Evolutionary conservation across 2,797 vertebrate genomes (phyloP).

Genomic region (Melanotaenia parkinsoni): DNA sequence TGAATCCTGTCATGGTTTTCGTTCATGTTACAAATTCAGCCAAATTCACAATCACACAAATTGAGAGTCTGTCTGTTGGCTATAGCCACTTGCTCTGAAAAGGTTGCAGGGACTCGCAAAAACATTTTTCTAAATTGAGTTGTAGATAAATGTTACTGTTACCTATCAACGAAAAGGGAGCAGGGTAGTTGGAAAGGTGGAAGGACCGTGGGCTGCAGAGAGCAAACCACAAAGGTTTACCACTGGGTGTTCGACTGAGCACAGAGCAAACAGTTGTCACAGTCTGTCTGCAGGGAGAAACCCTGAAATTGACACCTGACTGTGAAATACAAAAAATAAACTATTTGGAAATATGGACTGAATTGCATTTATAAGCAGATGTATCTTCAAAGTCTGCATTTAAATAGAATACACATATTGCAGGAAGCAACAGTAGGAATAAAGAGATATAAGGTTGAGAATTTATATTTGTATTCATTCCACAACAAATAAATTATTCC

Average conservation of each 20-base stretch:
- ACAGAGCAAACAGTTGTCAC: constrained; percentile 34
- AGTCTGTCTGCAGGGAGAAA: constrained; percentile 26
- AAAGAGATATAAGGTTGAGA: background rate
- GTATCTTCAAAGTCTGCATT: constrained; percentile 9
- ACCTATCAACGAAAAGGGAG: constrained; percentile 18
- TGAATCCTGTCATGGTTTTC: background rate
- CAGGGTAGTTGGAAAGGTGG: constrained; percentile 23
- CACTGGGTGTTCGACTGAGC: constrained; percentile 23
- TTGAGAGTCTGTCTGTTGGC: background rate
- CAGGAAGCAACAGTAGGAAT: background rate
- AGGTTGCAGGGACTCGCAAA: background rate
- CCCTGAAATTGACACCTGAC: constrained; percentile 22
- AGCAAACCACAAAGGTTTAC: constrained; percentile 27
- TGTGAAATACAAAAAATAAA: constrained; percentile 15
- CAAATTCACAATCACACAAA: background rate
- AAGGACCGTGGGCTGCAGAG: constrained; percentile 14
- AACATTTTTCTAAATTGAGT: constrained; percentile 39
- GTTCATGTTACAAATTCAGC: background rate
- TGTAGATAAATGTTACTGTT: constrained; percentile 32
- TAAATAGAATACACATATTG: constrained; percentile 2
- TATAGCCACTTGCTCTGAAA: constrained; percentile 4
- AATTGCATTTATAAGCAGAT: constrained; percentile 20
- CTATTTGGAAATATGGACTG: constrained; percentile 16
- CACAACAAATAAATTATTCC: constrained; percentile 16
- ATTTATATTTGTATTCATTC: constrained; percentile 41